Evolutionary conservation across 1,140 invertebrate genomes (phyloP).

Genomic region (Laupala kohalensis): DNA sequence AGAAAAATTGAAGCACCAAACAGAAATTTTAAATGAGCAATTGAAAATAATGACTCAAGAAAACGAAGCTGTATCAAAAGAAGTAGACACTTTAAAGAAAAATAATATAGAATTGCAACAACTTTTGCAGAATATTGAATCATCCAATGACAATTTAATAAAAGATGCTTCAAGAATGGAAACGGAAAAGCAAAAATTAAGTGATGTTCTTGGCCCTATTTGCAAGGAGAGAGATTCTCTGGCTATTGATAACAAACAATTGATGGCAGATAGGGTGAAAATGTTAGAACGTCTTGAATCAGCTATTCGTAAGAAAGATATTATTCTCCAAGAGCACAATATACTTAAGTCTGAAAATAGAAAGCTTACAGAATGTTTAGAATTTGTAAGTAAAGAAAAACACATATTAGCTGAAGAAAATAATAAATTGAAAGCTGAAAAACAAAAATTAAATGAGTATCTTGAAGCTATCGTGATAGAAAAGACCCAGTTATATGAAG

Average conservation of each 20-base stretch:
- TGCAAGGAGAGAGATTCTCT: neutral
- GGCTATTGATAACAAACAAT: neutral
- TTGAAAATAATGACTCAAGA: constrained; percentile 2
- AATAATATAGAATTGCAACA: constrained; percentile 8
- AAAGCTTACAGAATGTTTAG: neutral
- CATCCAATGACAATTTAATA: neutral
- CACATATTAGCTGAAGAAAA: constrained; percentile 9
- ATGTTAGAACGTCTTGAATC: neutral
- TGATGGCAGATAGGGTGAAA: neutral
- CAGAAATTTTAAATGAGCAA: neutral
- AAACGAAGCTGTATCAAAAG: constrained; percentile 2
- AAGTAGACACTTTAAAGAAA: neutral
- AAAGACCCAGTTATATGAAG: neutral
- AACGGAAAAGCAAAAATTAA: neutral
- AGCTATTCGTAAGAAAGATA: neutral
- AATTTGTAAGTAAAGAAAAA: constrained; percentile 5
- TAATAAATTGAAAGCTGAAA: neutral
- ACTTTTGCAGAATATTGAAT: constrained; percentile 1
- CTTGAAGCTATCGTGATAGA: neutral
- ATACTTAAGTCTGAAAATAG: neutral
- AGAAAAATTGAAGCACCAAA: neutral
- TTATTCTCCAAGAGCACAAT: neutral
- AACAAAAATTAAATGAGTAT: constrained; percentile 1
- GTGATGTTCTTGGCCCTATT: neutral
- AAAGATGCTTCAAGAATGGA: neutral